Percentiles rank a stretch among this genome's conserved stretches.
Evolutionary conservation across 30 jellyfish, hydroid and myxozoan species (phyloP).

Genomic region (Aurelia aurita): DNA sequence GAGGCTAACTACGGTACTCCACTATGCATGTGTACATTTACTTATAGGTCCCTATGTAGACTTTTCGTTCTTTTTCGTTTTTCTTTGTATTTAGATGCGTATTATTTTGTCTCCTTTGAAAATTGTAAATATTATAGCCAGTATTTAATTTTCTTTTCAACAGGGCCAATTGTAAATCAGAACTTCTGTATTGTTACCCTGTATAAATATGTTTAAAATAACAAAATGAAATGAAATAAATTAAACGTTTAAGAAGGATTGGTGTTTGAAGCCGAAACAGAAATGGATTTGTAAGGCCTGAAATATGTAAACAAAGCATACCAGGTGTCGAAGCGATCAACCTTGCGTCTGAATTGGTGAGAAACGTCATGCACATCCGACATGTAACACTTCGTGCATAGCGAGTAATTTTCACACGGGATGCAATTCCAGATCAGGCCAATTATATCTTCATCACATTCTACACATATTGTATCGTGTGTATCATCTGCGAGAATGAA

Average conservation of each 20-base stretch:
- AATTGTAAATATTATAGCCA: too few relatives aligned
- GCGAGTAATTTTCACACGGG: not conserved
- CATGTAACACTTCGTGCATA: constrained; percentile 38
- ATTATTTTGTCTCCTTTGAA: too few relatives aligned
- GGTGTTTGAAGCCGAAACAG: not conserved
- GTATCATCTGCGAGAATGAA: constrained; percentile 1
- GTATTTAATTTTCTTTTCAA: too few relatives aligned
- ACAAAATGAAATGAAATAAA: too few relatives aligned
- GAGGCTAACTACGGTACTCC: too few relatives aligned
- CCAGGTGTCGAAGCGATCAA: constrained; percentile 4
- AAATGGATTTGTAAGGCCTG: not conserved
- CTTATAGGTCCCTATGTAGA: too few relatives aligned
- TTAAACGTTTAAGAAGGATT: not conserved
- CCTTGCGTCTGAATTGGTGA: constrained; percentile 29
- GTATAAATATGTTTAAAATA: too few relatives aligned
- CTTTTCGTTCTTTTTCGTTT: too few relatives aligned
- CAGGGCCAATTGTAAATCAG: too few relatives aligned
- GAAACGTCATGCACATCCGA: constrained; percentile 9
- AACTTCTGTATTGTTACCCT: too few relatives aligned
- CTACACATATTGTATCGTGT: not conserved
- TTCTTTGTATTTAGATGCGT: too few relatives aligned
- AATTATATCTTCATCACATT: not conserved
- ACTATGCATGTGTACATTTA: too few relatives aligned
- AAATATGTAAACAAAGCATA: not conserved
- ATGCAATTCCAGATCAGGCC: constrained; percentile 29